Evolutionary conservation across 2,888 invertebrate species (phyloP).

Genomic region (Drosophila monieri): DNA sequence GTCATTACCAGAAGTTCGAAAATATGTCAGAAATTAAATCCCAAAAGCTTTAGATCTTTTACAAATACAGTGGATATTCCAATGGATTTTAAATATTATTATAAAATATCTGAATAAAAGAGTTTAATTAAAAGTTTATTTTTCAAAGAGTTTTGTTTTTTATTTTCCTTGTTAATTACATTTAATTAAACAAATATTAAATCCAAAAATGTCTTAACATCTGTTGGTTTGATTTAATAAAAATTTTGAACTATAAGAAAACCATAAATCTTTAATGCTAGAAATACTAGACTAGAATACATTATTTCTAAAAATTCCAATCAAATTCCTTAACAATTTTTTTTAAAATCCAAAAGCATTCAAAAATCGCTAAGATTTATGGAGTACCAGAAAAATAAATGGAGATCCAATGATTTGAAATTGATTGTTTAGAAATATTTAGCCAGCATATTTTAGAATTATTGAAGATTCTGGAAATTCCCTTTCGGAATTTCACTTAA

Average conservation of each 20-base stretch:
- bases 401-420: background rate
- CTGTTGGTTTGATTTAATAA: background rate
- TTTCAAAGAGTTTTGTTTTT: background rate
- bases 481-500: background rate
- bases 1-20: slow-evolving; percentile 14
- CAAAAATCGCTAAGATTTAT: slow-evolving; percentile 22
- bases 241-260: background rate
- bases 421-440: background rate
- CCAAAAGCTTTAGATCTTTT: slow-evolving; percentile 25
- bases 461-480: background rate
- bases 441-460: too few relatives aligned
- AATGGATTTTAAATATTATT: background rate
- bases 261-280: slow-evolving; percentile 1
- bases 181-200: background rate
- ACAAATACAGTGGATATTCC: slow-evolving; percentile 11
- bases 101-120: background rate
- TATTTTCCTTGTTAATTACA: too few relatives aligned
- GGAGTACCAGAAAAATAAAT: slow-evolving; percentile 5
- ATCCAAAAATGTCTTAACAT: background rate
- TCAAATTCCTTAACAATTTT: background rate
- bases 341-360: too few relatives aligned
- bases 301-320: background rate
- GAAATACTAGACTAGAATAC: background rate
- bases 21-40: slow-evolving; percentile 34
- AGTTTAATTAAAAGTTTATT: background rate